A percentile compares a stretch with the other conserved stretches of the same genome.
phyloP scores from a whole-genome alignment of 1,140 invertebrate species.

The Nasonia longicornis region DNA sequence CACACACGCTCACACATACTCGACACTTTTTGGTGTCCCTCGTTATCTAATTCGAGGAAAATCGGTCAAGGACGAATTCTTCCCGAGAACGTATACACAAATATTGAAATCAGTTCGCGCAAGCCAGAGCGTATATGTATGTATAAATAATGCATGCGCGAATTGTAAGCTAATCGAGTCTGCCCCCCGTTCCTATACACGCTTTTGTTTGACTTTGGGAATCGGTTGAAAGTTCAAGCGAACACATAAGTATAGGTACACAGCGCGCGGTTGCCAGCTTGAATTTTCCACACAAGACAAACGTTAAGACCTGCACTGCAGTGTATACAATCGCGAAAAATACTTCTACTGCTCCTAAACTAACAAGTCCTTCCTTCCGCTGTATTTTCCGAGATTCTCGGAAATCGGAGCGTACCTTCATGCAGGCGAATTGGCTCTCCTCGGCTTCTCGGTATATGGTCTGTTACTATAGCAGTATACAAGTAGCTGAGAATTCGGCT shows the following conservation, averaged over 20 bases:
- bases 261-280: background rate
- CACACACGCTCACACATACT: too few relatives aligned
- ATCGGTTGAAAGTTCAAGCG: background rate
- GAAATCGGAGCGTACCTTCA: background rate
- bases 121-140: too few relatives aligned
- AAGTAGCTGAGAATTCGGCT: background rate
- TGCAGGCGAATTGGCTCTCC: background rate
- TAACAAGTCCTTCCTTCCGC: background rate
- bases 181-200: background rate
- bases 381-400: background rate
- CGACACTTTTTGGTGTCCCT: background rate
- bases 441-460: background rate
- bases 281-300: background rate
- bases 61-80: conserved; percentile 18
- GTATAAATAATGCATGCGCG: too few relatives aligned
- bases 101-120: too few relatives aligned
- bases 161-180: too few relatives aligned
- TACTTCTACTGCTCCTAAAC: background rate
- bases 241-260: background rate
- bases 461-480: background rate
- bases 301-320: too few relatives aligned
- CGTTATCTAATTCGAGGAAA: background rate
- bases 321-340: background rate
- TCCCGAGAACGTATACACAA: too few relatives aligned
- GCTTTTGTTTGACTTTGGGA: background rate